These are phyloP conservation scores for Myopa tessellatipennis DNA, from an alignment of 2,888 invertebrate genomes.

Conservation along the genomic window DNA sequence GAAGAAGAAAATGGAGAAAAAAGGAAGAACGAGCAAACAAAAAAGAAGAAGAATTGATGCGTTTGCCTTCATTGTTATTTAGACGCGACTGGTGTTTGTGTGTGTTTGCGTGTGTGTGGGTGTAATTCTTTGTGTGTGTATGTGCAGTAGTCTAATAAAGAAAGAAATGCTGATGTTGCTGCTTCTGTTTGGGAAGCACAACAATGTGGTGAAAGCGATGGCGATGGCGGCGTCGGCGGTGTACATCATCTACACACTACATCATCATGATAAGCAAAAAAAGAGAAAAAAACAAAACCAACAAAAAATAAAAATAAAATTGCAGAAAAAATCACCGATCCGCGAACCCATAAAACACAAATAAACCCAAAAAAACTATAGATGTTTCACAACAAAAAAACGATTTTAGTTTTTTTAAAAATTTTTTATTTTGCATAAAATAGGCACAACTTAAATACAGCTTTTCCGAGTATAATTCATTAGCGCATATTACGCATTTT, in stretches of 20 bases:
- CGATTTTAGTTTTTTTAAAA: too few species aligned
- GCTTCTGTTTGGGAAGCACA: neutral
- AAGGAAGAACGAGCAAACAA: neutral
- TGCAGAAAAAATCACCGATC: slow-evolving; percentile 27
- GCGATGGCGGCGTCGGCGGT: too few species aligned
- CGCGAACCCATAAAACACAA: neutral
- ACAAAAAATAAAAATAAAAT: neutral
- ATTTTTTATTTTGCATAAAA: too few species aligned
- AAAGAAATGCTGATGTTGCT: slow-evolving; percentile 4
- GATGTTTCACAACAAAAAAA: too few species aligned
- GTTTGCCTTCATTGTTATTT: too few species aligned
- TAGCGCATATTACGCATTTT: too few species aligned
- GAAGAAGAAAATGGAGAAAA: neutral
- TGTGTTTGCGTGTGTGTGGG: neutral
- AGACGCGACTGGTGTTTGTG: neutral
- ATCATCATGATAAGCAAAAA: slow-evolving; percentile 3
- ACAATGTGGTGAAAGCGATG: slow-evolving; percentile 33
- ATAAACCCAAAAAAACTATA: too few species aligned
- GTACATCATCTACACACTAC: neutral
- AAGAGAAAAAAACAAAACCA: neutral
- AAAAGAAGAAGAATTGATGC: neutral
- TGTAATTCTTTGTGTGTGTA: neutral
- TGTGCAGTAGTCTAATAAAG: slow-evolving; percentile 23
- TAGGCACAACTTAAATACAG: too few species aligned
- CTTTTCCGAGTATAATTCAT: too few species aligned